Percentiles rank a stretch among this genome's conserved stretches.
Evolutionary conservation across 2,113 vertebrate genomes (phyloP).

Genomic region (Podarcis muralis): DNA sequence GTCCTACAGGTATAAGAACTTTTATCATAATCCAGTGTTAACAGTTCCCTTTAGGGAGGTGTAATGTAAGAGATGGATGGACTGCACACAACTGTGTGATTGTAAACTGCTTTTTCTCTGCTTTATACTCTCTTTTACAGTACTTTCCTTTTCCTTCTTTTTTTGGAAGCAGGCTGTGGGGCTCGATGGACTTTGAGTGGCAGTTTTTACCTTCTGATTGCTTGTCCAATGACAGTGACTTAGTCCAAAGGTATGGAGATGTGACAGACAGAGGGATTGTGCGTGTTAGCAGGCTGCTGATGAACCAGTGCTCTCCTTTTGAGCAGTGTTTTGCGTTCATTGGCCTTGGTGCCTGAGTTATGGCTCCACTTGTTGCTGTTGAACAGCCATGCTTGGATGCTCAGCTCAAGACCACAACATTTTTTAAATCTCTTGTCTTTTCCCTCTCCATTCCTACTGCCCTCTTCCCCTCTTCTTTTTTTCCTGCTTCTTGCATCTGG

Average conservation of each 20-base stretch:
- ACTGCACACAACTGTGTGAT: neutral
- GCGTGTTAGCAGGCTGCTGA: neutral
- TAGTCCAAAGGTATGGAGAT: neutral
- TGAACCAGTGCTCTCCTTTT: neutral
- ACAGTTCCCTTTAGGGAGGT: neutral
- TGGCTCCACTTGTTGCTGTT: neutral
- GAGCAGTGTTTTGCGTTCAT: neutral
- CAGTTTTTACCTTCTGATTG: neutral
- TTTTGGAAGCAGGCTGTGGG: neutral
- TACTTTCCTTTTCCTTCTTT: neutral
- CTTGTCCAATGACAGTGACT: neutral
- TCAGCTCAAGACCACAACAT: conserved; percentile 2
- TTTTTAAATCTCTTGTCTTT: neutral
- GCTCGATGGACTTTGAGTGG: neutral
- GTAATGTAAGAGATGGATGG: neutral
- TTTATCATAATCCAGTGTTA: neutral
- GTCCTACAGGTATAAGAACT: neutral
- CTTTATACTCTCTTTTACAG: neutral
- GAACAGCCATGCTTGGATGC: neutral
- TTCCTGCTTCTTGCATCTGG: conserved; percentile 44
- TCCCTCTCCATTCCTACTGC: conserved; percentile 2
- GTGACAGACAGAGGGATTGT: neutral
- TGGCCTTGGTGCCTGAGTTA: neutral
- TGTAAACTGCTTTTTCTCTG: neutral
- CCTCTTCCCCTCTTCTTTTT: neutral